phyloP scores from a whole-genome alignment of 2,888 invertebrate species.

The Platycheirus albimanus region DNA sequence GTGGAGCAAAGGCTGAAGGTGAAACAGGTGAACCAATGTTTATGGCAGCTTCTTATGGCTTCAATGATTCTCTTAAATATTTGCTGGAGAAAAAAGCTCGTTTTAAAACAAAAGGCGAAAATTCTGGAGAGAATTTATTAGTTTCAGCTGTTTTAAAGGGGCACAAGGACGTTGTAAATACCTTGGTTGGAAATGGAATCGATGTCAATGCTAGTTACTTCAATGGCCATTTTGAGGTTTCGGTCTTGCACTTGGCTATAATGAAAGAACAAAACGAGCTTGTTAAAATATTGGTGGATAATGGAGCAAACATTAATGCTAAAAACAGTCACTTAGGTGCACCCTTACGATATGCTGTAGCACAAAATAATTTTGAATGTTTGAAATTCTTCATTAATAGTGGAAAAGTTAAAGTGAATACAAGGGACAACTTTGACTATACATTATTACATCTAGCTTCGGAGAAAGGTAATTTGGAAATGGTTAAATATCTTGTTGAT shows the following conservation, averaged over 20 bases:
- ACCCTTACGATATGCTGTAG: neutral
- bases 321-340: neutral
- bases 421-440: neutral
- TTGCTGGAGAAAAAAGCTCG: neutral
- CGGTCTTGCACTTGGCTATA: neutral
- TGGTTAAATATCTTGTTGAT: slow-evolving; percentile 23
- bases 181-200: neutral
- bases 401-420: neutral
- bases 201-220: neutral
- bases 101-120: neutral
- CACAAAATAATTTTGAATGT: neutral
- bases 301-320: slow-evolving; percentile 25
- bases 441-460: slow-evolving; percentile 40
- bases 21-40: neutral
- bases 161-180: neutral
- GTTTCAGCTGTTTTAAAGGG: neutral
- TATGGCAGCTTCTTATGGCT: neutral
- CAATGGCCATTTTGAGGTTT: neutral
- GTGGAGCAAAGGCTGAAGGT: too few species aligned
- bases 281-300: slow-evolving; percentile 21
- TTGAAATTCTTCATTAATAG: neutral
- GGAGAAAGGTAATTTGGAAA: slow-evolving; percentile 19
- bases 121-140: neutral
- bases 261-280: slow-evolving; percentile 1
- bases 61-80: neutral